Base-by-base conservation (phyloP, 2,888 invertebrate species). In the Pilophorus perplexus region DNA sequence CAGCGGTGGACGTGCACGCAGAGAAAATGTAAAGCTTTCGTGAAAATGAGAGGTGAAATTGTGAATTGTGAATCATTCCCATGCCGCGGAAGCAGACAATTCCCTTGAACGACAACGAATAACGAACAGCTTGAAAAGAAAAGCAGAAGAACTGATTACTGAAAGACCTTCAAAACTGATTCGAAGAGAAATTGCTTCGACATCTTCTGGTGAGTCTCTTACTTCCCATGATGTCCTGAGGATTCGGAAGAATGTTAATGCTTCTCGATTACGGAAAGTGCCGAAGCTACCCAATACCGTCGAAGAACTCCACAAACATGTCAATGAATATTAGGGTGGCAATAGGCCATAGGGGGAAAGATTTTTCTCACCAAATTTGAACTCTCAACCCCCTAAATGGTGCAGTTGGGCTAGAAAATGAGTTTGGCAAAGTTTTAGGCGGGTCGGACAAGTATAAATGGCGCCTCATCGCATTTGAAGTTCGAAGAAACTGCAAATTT, bases 101-200 rank as follows among this genome's bases (percentile, higher is more conserved):
- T 46, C 5, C 20, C 46, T 46, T 18, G 16, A 46, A 8, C 46
- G 46, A 20, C 46, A 46, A 46, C 46, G 46, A 12, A 20, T 14
- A 14, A 8, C 46, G 8, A 46, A 46, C 8, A 46, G 12, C 20
- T 46, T 46, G 18, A 46, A 46, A 20, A 46, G n/a, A n/a, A n/a
- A n/a, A n/a, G n/a, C n/a, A n/a, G n/a, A n/a, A n/a, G n/a, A n/a
- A n/a, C n/a, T n/a, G 46, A 46, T 18, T 12, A 46, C 44, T 14
- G 14, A 16, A 42, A 5, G 44, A 42, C 44, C 44, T 42, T 10
- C 44, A 42, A 42, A 14, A 42, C n/a, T 42, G 10, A 42, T 42
- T 42, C 44, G 44, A 42, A 42, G 14, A 42, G 44, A 42, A 14
- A 42, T 42, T 33, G 33, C 33, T 33, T 33, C 33, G 33, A 8